These are phyloP conservation scores for Drosophila elegans DNA, from an alignment of 1,140 invertebrate species.

Conservation along the genomic window DNA sequence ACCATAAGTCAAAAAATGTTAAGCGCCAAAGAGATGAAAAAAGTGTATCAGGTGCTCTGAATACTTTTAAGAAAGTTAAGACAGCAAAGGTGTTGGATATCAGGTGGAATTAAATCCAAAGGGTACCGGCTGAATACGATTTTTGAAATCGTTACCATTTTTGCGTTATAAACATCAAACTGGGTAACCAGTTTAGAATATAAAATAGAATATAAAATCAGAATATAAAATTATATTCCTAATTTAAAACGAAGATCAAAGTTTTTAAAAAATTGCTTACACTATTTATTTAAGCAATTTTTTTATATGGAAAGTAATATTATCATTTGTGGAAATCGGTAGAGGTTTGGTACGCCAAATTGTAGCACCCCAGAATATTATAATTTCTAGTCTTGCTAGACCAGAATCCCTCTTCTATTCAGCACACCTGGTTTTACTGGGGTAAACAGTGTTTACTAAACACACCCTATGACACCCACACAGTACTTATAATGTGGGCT, in stretches of 20 bases:
- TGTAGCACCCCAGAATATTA: not conserved
- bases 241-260: too few species aligned
- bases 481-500: conserved; percentile 54
- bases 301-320: too few species aligned
- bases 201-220: too few species aligned
- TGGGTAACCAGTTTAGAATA: too few species aligned
- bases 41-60: not conserved
- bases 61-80: conserved; percentile 2
- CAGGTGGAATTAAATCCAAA: not conserved
- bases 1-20: conserved; percentile 46
- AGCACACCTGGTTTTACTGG: conserved; percentile 9
- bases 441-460: not conserved
- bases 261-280: too few species aligned
- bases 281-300: too few species aligned
- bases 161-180: too few species aligned
- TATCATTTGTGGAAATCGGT: too few species aligned
- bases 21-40: not conserved
- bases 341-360: too few species aligned
- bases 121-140: not conserved
- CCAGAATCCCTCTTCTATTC: not conserved
- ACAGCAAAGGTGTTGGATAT: not conserved
- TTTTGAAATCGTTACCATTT: too few species aligned
- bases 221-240: too few species aligned
- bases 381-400: not conserved
- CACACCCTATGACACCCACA: conserved; percentile 10